These are phyloP conservation scores for Butastur rufipennis DNA, from an alignment of 2,113 vertebrate genomes.

Conservation along the genomic window DNA sequence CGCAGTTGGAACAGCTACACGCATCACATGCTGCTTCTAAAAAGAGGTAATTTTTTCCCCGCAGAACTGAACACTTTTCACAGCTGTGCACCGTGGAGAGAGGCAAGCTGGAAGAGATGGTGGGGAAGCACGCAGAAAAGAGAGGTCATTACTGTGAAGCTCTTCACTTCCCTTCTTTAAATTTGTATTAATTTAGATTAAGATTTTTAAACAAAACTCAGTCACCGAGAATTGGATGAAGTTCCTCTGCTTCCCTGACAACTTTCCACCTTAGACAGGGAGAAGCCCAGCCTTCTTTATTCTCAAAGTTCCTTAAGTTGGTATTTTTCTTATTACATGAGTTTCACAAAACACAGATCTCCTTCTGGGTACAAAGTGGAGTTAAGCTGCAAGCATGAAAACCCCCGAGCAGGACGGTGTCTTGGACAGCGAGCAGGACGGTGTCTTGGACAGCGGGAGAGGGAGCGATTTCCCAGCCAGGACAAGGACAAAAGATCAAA, in stretches of 20 bases:
- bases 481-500: too few relatives aligned
- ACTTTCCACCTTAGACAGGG: background rate
- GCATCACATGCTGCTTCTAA: slow-evolving; percentile 3
- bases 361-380: accelerated
- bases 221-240: background rate
- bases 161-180: background rate
- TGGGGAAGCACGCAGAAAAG: background rate
- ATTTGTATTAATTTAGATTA: background rate
- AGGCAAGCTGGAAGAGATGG: background rate
- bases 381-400: too few relatives aligned
- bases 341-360: background rate
- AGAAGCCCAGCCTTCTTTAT: background rate
- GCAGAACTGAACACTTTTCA: background rate
- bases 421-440: background rate
- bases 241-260: background rate
- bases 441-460: too few relatives aligned
- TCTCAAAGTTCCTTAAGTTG: background rate
- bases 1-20: background rate
- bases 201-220: background rate
- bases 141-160: background rate
- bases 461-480: background rate
- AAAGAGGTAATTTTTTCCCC: background rate
- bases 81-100: background rate
- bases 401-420: background rate
- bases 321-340: background rate